phyloP scores from a whole-genome alignment of 2,797 vertebrate genomes.

The Rhodeus uyekii region DNA sequence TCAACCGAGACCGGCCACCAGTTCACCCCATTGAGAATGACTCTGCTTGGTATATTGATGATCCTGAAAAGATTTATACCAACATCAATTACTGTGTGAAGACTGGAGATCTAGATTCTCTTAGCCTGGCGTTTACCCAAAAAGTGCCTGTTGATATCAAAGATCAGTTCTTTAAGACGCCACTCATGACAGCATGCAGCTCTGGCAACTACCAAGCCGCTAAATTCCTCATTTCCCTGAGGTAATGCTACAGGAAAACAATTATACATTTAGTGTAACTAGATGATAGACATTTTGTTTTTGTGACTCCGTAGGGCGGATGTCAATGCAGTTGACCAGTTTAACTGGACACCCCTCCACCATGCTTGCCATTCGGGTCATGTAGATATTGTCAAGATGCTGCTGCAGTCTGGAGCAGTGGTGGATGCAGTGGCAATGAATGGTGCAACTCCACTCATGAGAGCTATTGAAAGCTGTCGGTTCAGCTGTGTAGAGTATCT shows the following conservation, averaged over 20 bases:
- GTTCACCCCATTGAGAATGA: constrained; percentile 81
- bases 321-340: constrained; percentile 83
- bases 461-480: constrained; percentile 80
- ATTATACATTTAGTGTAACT: not conserved
- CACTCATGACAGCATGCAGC: constrained; percentile 81
- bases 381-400: constrained; percentile 73
- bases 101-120: constrained; percentile 77
- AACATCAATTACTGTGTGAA: constrained; percentile 79
- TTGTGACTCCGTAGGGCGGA: constrained; percentile 64
- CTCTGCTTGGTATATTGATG: constrained; percentile 81
- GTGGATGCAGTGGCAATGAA: constrained; percentile 76
- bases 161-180: constrained; percentile 83
- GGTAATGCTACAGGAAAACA: constrained; percentile 65
- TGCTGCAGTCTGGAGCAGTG: constrained; percentile 74
- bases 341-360: constrained; percentile 85
- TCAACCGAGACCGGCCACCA: constrained; percentile 70
- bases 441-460: constrained; percentile 80
- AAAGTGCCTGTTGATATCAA: constrained; percentile 77
- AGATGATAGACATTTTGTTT: not conserved
- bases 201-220: constrained; percentile 74
- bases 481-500: constrained; percentile 79
- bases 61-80: constrained; percentile 68
- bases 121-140: constrained; percentile 79
- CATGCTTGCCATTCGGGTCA: constrained; percentile 84
- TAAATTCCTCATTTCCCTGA: constrained; percentile 77